Evolutionary conservation across 2,888 invertebrate genomes (phyloP), one percentile per base, ranked within the genome.

Genomic region (Scaptomyza polygonia): DNA sequence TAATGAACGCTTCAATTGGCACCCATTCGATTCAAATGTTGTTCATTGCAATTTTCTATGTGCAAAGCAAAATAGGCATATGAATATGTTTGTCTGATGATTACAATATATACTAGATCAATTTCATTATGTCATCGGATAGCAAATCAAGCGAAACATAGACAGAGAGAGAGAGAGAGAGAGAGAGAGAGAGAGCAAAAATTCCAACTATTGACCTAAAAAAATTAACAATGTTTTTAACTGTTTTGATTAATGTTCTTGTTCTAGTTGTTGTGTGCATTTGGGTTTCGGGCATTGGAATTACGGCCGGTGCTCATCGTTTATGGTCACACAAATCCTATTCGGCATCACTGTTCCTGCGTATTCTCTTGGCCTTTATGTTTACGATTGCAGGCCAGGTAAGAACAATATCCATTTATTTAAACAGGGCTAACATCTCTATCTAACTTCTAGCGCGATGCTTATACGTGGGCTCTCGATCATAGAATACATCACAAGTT

Each of bases 401-500:
- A 90, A 90, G 92, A 89, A 11, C 0, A 9, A 3, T 14, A 2
- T n/a, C 5, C 40, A 12, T 16, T 32, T 3, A 8, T 21, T 2
- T 45, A 6, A n/a, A 6, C 3, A 2, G 14, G 9, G 0, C 0
- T 27, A 18, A 39, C 27, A 7, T 4, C 8, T 12, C 6, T 2
- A 18, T 5, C 7, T 5, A 12, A 12, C 0, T 40, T 25, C 3
- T 91, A 96, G 96, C 94, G 95, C 39, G 95, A 96, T 89, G 96
- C 96, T 3, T 96, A 96, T 90, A 95, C 95, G 5, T 97, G 97
- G 97, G 96, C 96, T 0, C 90, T 96, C 74, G 97, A 97, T 88
- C 97, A 97, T 89, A 93, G 97, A 73, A 96, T 97, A 47, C 97
- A 97, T 89, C 97, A 97, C 92, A 97, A 97, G 89, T 97, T 96